phyloP scores from a whole-genome alignment of 2,113 vertebrate species.

The Puffinus mauretanicus region DNA sequence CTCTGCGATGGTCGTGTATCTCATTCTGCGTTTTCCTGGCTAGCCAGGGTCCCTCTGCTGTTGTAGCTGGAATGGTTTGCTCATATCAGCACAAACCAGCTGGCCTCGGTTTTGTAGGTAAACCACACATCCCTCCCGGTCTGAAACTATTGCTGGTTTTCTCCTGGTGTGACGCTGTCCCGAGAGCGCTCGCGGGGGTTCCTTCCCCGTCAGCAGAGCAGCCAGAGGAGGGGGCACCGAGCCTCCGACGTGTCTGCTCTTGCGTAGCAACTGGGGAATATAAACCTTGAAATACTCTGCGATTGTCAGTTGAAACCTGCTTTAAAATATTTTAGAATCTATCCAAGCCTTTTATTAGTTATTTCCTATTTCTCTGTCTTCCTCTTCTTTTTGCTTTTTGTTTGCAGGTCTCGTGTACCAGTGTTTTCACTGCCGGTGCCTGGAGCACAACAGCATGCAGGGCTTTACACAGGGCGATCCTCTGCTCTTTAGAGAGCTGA shows the following conservation, averaged over 20 bases:
- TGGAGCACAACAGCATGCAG: not conserved
- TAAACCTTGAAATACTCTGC: not conserved
- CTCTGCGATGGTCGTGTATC: not conserved
- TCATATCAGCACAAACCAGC: too few species aligned
- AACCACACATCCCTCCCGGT: not conserved
- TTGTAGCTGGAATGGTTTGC: not conserved
- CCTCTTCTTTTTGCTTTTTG: not conserved
- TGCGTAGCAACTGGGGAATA: too few species aligned
- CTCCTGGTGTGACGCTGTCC: too few species aligned
- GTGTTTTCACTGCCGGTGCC: not conserved
- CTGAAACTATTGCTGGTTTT: not conserved
- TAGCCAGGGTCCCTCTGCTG: not conserved
- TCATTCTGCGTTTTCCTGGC: not conserved
- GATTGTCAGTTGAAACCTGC: not conserved
- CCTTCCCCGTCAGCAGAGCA: not conserved
- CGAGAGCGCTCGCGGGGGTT: rapidly evolving
- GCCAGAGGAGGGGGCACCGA: not conserved
- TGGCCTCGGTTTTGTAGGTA: not conserved
- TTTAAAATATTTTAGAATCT: not conserved
- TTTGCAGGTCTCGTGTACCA: not conserved
- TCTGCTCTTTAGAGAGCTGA: not conserved
- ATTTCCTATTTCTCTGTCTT: not conserved
- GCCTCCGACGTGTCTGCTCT: not conserved
- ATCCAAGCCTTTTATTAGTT: not conserved
- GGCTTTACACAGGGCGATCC: not conserved